Evolutionary conservation across 2,888 invertebrate genomes (phyloP).

Genomic region (Plagodis dolabraria): DNA sequence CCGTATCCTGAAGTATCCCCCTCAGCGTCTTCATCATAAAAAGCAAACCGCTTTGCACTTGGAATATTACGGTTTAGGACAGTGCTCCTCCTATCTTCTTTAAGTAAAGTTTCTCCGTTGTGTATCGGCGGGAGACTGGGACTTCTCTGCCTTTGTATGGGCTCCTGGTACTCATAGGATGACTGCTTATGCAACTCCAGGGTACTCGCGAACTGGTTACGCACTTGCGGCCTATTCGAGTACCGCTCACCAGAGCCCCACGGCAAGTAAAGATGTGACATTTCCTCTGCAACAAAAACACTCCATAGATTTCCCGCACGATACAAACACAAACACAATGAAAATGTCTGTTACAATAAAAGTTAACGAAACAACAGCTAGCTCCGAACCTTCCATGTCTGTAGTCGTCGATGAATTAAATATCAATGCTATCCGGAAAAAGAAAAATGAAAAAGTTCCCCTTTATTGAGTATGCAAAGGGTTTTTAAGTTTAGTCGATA

Average conservation of each 20-base stretch:
- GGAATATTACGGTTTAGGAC: slow-evolving; percentile 69
- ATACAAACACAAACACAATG: background rate
- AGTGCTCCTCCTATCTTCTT: slow-evolving; percentile 65
- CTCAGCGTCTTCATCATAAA: slow-evolving; percentile 84
- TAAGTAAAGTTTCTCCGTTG: slow-evolving; percentile 60
- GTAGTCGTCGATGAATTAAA: slow-evolving; percentile 66
- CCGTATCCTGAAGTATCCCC: slow-evolving; percentile 94
- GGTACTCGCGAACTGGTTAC: slow-evolving; percentile 79
- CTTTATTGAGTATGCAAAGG: slow-evolving; percentile 62
- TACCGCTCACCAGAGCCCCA: slow-evolving; percentile 87
- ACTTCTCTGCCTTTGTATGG: slow-evolving; percentile 82
- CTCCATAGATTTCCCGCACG: background rate
- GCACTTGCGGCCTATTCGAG: slow-evolving; percentile 69
- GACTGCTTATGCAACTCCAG: slow-evolving; percentile 75
- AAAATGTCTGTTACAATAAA: slow-evolving; percentile 9
- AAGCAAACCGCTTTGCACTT: slow-evolving; percentile 76
- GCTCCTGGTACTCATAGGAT: slow-evolving; percentile 74
- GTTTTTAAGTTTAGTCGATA: slow-evolving; percentile 79
- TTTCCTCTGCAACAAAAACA: slow-evolving; percentile 87
- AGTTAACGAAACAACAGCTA: slow-evolving; percentile 33
- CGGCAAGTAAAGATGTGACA: slow-evolving; percentile 90
- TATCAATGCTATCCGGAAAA: slow-evolving; percentile 47
- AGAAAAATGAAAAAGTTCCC: slow-evolving; percentile 65
- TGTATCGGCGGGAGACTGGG: slow-evolving; percentile 89
- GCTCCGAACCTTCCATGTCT: slow-evolving; percentile 65